Evolutionary conservation across 2,797 vertebrate species (phyloP), one percentile per base, ranked within the genome.

Genomic region (Melanotaenia maccullochi): DNA sequence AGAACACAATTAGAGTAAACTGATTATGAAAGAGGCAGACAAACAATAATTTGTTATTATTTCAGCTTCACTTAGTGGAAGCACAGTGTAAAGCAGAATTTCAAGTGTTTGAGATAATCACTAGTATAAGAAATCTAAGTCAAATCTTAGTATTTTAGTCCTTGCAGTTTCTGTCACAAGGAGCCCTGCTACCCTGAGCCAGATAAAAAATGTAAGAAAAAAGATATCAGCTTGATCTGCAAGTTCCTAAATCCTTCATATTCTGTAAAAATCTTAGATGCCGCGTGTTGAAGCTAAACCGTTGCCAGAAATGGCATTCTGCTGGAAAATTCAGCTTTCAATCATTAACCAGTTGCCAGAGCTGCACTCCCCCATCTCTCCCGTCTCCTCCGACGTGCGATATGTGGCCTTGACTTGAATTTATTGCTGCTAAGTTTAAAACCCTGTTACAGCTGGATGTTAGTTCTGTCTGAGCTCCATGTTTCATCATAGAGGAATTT

Each of bases 401-500:
- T 1, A 25, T 60, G 5, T 14, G 64, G 18, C 55, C 24, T 18
- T 55, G 32, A 60, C 61, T 60, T 36, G 36, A 51, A 40, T 16
- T 60, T 42, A 75, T 79, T 55, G 64, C 14, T 20, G 44, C 68
- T 44, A n/a, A 74, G 68, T 71, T 47, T 11, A 62, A 65, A 84
- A 76, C 22, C 52, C 25, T 56, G 70, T 65, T 65, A 25, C 18
- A 64, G 65, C 60, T 65, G 44, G 68, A 71, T 59, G 61, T 69
- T 30, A n/a, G 14, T 32, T 35, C 54, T 51, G 40, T 73, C 65
- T 38, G 64, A 9, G 60, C 60, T 72, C 60, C 63, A 20, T 33
- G 32, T 72, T 73, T 40, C 56, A 28, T 70, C 63, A 22, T n/a
- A 35, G 59, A 78, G 70, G 73, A 82, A 79, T 89, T 80, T 68